phyloP scores from a whole-genome alignment of 1,140 invertebrate genomes.

The Drosophila saltans region DNA sequence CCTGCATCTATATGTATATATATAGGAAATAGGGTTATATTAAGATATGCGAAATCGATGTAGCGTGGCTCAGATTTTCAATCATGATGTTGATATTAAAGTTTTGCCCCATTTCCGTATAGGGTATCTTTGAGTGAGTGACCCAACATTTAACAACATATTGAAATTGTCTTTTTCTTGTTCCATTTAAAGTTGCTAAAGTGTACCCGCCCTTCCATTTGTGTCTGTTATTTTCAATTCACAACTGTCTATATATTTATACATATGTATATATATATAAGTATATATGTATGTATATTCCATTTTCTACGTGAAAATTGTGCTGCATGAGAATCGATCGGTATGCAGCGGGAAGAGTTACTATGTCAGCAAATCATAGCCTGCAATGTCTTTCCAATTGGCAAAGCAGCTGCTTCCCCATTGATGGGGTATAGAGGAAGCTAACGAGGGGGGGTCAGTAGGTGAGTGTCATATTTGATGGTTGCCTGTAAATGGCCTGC shows the following conservation, averaged over 20 bases:
- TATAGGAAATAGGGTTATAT: neutral
- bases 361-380: constrained; percentile 8
- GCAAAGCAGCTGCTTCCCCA: constrained; percentile 2
- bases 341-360: neutral
- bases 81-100: too few species aligned
- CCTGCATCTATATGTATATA: neutral
- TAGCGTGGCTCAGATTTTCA: too few species aligned
- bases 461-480: neutral
- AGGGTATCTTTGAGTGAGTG: neutral
- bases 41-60: neutral
- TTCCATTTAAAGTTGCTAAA: neutral
- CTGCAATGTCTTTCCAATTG: neutral
- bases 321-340: neutral
- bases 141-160: neutral
- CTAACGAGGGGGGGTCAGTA: too few species aligned
- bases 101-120: too few species aligned
- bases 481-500: neutral
- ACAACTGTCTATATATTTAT: neutral
- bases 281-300: neutral
- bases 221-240: constrained; percentile 1
- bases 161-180: neutral
- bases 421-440: neutral
- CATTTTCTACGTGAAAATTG: constrained; percentile 11
- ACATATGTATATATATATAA: neutral
- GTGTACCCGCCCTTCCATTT: neutral